A percentile compares a stretch with the other conserved stretches of the same genome.
Conservation (phyloP, 2,888 invertebrate genomes). For the Sipunculus nudus region DNA sequence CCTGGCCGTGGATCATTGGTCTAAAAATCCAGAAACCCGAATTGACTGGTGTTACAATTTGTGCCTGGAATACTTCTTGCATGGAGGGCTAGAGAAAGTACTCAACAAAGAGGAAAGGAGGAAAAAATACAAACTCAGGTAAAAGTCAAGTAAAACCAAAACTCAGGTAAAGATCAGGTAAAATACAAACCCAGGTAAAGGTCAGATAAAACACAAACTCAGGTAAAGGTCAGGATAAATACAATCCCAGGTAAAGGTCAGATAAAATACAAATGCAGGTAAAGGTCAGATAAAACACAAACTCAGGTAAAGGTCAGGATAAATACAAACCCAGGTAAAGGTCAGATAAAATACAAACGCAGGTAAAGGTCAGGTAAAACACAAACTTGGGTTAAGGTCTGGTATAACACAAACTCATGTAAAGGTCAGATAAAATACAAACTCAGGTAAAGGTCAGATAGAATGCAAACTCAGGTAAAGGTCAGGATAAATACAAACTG, state of each 20-base stretch:
- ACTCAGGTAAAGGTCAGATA: too few species aligned
- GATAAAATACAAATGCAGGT: background rate
- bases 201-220: too few species aligned
- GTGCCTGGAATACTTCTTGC: constrained; percentile 54
- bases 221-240: background rate
- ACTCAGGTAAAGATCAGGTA: background rate
- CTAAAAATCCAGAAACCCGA: constrained; percentile 49
- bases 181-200: background rate
- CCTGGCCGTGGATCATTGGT: constrained; percentile 61
- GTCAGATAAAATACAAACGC: too few species aligned
- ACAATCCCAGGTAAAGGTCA: background rate
- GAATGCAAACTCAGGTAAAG: too few species aligned
- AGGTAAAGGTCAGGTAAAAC: too few species aligned
- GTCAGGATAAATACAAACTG: too few species aligned
- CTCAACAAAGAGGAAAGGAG: constrained; percentile 52
- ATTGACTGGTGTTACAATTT: constrained; percentile 57
- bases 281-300: too few species aligned
- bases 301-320: too few species aligned
- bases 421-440: too few species aligned
- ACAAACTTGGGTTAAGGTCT: too few species aligned
- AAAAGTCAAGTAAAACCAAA: background rate
- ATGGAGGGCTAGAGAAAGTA: constrained; percentile 50
- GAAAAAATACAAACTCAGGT: constrained; percentile 9
- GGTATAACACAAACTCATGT: too few species aligned
- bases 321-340: too few species aligned